Percentiles rank a stretch among this genome's conserved stretches.
Evolutionary conservation across 2,113 vertebrate genomes (phyloP).

Genomic region (Dinomys branickii): DNA sequence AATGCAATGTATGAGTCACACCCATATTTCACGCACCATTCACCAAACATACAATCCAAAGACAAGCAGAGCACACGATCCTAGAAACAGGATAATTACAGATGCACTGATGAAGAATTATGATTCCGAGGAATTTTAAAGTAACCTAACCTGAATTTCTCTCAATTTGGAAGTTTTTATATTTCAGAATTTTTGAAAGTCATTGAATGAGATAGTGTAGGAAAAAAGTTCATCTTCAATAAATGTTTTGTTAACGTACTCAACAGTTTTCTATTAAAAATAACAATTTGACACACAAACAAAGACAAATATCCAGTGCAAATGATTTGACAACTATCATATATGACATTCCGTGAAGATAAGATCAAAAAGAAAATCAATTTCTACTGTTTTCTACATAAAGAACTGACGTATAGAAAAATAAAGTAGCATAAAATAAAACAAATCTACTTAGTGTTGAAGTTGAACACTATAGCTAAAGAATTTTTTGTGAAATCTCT

Average conservation of each 20-base stretch:
- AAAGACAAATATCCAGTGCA: neutral
- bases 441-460: neutral
- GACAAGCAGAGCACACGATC: neutral
- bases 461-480: neutral
- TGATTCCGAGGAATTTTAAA: neutral
- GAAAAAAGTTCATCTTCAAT: neutral
- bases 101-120: neutral
- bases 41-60: neutral
- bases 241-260: neutral
- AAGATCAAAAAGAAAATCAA: neutral
- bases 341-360: neutral
- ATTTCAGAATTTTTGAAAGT: neutral
- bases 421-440: conserved; percentile 1
- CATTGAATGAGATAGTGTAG: neutral
- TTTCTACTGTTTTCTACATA: neutral
- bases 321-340: neutral
- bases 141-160: neutral
- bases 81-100: neutral
- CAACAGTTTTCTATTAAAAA: neutral
- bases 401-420: neutral
- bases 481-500: neutral
- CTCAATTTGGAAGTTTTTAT: neutral
- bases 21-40: too few species aligned
- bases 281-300: neutral
- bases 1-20: too few species aligned